Evolutionary conservation across 2,797 vertebrate genomes (phyloP), one percentile per base, ranked within the genome.

Genomic region (Furcifer pardalis): DNA sequence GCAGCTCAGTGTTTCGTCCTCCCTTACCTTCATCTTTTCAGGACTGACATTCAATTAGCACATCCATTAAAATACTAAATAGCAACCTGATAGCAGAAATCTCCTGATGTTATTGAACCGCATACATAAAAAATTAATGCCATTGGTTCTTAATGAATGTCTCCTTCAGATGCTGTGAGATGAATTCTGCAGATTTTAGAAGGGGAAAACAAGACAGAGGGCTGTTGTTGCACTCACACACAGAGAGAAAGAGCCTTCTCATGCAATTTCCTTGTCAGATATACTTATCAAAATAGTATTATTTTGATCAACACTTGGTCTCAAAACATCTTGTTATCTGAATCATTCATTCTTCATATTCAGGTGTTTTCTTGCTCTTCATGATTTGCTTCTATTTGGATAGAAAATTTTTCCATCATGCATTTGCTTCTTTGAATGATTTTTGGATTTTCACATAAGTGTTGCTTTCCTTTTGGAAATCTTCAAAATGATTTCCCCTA

Each of bases 21-120:
- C 23, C 27, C 21, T 62, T 12, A 17, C 30, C 1, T 23, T 40
- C 21, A 81, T 73, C 44, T 30, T 90, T 73, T 63, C 63, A 75
- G 19, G 49, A 82, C 74, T 60, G 75, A 86, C 40, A 68, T 68
- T 62, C 82, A 56, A 77, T 90, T 88, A 76, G 5, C 15, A 30
- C 35, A 15, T 83, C 66, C 37, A 68, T 60, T 84, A 82, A 79
- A 79, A 90, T 86, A 75, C 60, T 32, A 71, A 77, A 74, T 42
- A 30, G 68, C 86, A 83, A 27, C 49, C 35, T 49, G 44, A 42
- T 89, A 83, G 76, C 74, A 90, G 59, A 87, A 86, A 30, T 79
- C 77, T 86, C 32, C 56, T 74, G 72, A 60, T 73, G 56, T 60
- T 25, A n/a, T 75, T 5, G 37, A 79, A 17, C 1, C 40, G 82